Evolutionary conservation across 2,797 vertebrate species (phyloP).

Genomic region (Alectoris magna): DNA sequence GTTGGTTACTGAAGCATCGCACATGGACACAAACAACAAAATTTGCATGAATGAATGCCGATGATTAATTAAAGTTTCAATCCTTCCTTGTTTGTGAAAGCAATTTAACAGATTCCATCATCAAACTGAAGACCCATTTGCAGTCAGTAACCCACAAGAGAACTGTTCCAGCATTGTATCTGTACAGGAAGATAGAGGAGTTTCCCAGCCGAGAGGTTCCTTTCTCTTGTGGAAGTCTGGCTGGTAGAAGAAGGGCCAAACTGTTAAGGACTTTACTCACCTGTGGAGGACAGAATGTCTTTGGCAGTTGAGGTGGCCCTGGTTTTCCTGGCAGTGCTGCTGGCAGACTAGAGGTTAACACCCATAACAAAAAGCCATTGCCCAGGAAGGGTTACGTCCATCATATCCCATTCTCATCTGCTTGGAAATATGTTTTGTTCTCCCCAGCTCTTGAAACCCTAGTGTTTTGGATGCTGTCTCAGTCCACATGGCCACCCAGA

Average conservation of each 20-base stretch:
- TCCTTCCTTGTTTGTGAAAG: not conserved
- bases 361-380: not conserved
- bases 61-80: not conserved
- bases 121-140: not conserved
- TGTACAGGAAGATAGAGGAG: not conserved
- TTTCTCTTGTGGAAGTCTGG: not conserved
- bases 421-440: constrained; percentile 29
- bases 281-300: not conserved
- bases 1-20: not conserved
- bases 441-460: not conserved
- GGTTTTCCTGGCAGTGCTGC: not conserved
- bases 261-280: not conserved
- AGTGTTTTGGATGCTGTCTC: constrained; percentile 7
- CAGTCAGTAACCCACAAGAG: not conserved
- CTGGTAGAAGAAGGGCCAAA: not conserved
- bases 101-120: not conserved
- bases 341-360: not conserved
- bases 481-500: constrained; percentile 34
- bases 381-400: not conserved
- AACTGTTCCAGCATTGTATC: not conserved
- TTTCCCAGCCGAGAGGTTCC: not conserved
- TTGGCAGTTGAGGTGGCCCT: not conserved
- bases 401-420: not conserved
- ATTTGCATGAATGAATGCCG: not conserved
- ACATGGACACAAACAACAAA: not conserved